Evolutionary conservation across 2,113 vertebrate genomes (phyloP).

Genomic region (Calidris pugnax): DNA sequence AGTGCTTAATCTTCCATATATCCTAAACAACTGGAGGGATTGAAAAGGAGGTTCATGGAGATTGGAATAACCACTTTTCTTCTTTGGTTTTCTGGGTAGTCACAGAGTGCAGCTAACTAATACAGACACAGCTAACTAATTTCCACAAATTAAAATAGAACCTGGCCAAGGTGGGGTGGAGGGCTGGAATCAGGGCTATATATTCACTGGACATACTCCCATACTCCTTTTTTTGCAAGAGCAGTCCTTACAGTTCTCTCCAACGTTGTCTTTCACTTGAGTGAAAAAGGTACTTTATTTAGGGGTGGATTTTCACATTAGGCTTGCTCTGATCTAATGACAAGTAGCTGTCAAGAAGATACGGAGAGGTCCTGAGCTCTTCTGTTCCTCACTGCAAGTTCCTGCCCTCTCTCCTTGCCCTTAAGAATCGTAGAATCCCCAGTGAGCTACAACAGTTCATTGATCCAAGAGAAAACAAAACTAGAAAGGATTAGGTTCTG

Average conservation of each 20-base stretch:
- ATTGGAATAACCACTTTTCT: background rate
- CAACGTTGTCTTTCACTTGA: background rate
- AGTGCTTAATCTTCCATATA: background rate
- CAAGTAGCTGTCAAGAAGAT: background rate
- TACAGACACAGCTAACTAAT: background rate
- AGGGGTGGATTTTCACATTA: background rate
- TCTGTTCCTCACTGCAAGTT: background rate
- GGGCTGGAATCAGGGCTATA: background rate
- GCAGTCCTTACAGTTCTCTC: background rate
- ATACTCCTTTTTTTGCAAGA: background rate
- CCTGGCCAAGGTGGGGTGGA: fast-evolving
- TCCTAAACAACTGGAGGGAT: background rate
- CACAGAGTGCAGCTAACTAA: background rate
- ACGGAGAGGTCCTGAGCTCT: background rate
- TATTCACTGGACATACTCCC: background rate
- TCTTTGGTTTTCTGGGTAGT: background rate
- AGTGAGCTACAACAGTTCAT: background rate
- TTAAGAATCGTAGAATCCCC: background rate
- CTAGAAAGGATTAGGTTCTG: background rate
- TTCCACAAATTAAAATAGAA: background rate
- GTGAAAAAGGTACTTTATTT: background rate
- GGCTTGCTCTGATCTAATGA: background rate
- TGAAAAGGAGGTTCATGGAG: background rate
- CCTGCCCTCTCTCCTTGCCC: background rate
- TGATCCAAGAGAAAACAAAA: background rate